Conservation (phyloP, 1,140 invertebrate genomes). For the Hermetia illucens region DNA sequence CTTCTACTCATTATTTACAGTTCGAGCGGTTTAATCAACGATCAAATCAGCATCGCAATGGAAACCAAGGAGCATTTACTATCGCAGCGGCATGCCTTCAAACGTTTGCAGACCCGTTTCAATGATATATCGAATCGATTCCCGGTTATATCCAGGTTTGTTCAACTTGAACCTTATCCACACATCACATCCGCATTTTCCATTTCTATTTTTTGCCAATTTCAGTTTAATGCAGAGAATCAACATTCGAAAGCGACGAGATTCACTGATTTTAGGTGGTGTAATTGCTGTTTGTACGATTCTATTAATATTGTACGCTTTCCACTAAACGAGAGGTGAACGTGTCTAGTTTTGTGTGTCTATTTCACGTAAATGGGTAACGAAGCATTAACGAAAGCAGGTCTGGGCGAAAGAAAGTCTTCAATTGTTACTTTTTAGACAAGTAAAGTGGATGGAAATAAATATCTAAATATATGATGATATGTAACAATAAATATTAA, state of each 20-base stretch:
- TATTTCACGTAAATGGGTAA: too few relatives aligned
- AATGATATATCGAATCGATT: conserved; percentile 81
- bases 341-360: too few relatives aligned
- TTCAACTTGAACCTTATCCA: background rate
- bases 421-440: too few relatives aligned
- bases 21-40: conserved; percentile 83
- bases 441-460: too few relatives aligned
- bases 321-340: conserved; percentile 50
- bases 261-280: conserved; percentile 77
- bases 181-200: too few relatives aligned
- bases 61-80: conserved; percentile 86
- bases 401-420: too few relatives aligned
- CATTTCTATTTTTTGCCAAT: conserved; percentile 55
- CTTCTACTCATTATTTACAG: conserved; percentile 38
- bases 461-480: too few relatives aligned
- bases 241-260: conserved; percentile 79
- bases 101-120: conserved; percentile 79
- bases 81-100: conserved; percentile 75
- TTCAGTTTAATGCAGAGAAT: conserved; percentile 87
- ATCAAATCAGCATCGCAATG: conserved; percentile 93
- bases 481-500: too few relatives aligned
- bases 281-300: conserved; percentile 79
- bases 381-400: too few relatives aligned
- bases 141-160: conserved; percentile 27
- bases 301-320: conserved; percentile 69